phyloP scores from a whole-genome alignment of 2,888 invertebrate genomes.

The Salpingus planirostris region DNA sequence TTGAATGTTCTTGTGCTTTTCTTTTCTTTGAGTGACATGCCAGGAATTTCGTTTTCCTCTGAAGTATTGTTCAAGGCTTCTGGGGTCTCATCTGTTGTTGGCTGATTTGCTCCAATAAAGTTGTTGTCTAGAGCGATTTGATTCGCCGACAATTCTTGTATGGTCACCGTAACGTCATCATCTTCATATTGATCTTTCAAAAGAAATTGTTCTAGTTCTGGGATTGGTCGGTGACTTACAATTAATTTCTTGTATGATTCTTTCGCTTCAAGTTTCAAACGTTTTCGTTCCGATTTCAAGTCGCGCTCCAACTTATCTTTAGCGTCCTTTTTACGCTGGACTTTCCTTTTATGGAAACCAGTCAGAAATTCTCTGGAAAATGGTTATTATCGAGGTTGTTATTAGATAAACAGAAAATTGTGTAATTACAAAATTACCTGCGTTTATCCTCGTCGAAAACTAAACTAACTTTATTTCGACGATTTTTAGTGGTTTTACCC shows the following conservation, averaged over 20 bases:
- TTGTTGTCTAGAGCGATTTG: constrained; percentile 61
- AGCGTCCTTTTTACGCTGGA: constrained; percentile 66
- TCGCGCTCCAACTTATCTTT: constrained; percentile 61
- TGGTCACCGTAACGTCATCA: constrained; percentile 69
- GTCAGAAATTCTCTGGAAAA: constrained; percentile 70
- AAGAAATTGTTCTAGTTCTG: constrained; percentile 56
- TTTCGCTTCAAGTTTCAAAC: constrained; percentile 63
- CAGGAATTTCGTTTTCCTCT: constrained; percentile 38
- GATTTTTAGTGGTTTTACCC: constrained; percentile 34
- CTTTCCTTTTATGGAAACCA: constrained; percentile 73
- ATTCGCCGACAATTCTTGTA: constrained; percentile 63
- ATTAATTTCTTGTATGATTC: constrained; percentile 67
- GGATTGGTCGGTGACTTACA: constrained; percentile 60
- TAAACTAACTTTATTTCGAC: constrained; percentile 44
- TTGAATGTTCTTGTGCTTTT: constrained; percentile 32
- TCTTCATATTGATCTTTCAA: constrained; percentile 65
- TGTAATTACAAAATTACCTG: constrained; percentile 39
- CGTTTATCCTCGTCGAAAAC: constrained; percentile 54
- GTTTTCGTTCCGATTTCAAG: constrained; percentile 66
- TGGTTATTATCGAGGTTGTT: constrained; percentile 56
- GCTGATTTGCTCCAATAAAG: constrained; percentile 63
- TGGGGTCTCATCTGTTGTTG: constrained; percentile 29
- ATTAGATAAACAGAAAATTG: constrained; percentile 42
- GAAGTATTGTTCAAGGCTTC: constrained; percentile 29
- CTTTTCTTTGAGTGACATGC: constrained; percentile 43